phyloP scores from a whole-genome alignment of 2,113 vertebrate genomes.

The Ptychochromis oligacanthus region DNA sequence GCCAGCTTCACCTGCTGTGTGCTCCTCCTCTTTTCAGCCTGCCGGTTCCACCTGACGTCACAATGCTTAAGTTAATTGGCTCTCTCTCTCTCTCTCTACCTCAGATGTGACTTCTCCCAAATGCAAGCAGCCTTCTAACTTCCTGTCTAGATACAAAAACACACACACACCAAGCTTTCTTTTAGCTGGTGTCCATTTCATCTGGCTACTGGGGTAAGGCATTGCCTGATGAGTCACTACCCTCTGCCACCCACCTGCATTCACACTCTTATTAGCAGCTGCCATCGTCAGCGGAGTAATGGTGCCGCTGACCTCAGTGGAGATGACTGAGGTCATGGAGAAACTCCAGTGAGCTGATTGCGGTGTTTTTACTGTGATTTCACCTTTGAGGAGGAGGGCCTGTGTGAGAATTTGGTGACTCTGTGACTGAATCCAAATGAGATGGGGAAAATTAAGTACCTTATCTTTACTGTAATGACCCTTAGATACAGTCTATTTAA shows the following conservation, averaged over 20 bases:
- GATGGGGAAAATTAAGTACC: neutral
- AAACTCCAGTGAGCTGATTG: conserved; percentile 16
- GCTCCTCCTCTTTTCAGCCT: neutral
- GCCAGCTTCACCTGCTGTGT: conserved; percentile 32
- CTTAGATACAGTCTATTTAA: neutral
- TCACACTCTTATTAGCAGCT: conserved; percentile 66
- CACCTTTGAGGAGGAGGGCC: neutral
- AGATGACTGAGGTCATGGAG: conserved; percentile 42
- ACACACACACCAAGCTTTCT: neutral
- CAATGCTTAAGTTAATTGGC: conserved; percentile 17
- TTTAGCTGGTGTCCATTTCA: conserved; percentile 12
- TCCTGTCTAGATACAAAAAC: neutral
- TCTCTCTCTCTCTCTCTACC: neutral
- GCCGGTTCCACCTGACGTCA: conserved; percentile 31
- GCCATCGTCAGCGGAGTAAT: conserved; percentile 37
- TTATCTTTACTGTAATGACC: neutral
- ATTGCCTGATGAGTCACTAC: conserved; percentile 57
- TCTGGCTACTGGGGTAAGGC: conserved; percentile 14
- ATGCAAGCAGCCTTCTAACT: neutral
- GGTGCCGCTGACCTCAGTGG: conserved; percentile 56
- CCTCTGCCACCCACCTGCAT: conserved; percentile 21
- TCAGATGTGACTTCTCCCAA: neutral
- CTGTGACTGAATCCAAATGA: neutral
- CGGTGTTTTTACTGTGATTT: conserved; percentile 31
- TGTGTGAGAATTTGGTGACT: neutral